These are phyloP conservation scores for Willisornis vidua DNA, from an alignment of 2,113 vertebrate genomes.

Conservation along the genomic window DNA sequence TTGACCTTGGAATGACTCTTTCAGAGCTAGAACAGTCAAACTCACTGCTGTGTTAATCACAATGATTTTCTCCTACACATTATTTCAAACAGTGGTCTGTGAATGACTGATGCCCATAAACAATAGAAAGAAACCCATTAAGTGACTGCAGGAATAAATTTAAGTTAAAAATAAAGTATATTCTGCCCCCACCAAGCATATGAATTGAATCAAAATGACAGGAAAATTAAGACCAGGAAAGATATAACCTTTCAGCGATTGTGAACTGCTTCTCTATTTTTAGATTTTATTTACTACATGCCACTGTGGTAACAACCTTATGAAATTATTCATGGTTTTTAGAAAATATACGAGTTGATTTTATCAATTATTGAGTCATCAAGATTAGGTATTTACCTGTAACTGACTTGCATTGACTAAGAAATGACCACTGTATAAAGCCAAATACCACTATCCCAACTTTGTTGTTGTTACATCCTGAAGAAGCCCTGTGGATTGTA, in stretches of 20 bases:
- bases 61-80: conserved; percentile 9
- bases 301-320: not conserved
- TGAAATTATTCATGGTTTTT: not conserved
- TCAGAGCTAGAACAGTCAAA: not conserved
- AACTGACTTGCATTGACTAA: not conserved
- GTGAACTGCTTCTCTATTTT: accelerated
- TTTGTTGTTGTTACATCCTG: too few relatives aligned
- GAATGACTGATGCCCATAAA: not conserved
- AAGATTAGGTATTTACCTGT: not conserved
- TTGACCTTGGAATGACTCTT: not conserved
- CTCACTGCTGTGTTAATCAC: conserved; percentile 42
- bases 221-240: not conserved
- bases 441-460: not conserved
- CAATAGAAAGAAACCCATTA: not conserved
- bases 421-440: not conserved
- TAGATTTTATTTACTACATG: not conserved
- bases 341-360: not conserved
- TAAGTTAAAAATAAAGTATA: not conserved
- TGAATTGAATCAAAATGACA: not conserved
- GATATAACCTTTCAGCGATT: not conserved
- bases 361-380: not conserved
- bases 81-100: conserved; percentile 8
- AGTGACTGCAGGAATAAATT: not conserved
- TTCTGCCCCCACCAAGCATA: not conserved
- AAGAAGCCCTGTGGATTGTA: not conserved